Percentiles rank a stretch among this genome's conserved stretches.
Evolutionary conservation across 2,797 vertebrate species (phyloP).

Genomic region (Cossypha dichroa): DNA sequence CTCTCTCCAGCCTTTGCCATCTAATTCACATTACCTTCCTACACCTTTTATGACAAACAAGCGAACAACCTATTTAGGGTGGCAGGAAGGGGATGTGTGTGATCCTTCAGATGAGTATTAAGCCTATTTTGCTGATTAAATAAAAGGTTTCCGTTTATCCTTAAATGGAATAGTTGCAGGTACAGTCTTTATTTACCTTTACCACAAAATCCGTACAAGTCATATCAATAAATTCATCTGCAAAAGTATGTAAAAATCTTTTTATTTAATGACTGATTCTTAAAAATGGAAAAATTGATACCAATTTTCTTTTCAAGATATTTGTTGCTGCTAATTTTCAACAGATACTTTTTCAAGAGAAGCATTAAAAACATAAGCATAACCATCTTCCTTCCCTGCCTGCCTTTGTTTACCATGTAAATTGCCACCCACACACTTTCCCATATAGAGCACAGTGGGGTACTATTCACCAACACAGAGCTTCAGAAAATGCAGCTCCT

Average conservation of each 20-base stretch:
- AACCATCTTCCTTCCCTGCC: not conserved
- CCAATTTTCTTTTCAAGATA: not conserved
- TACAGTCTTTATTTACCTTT: not conserved
- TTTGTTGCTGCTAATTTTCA: not conserved
- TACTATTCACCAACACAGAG: constrained; percentile 34
- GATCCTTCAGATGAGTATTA: not conserved
- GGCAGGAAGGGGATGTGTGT: not conserved
- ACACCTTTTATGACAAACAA: constrained; percentile 11
- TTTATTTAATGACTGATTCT: not conserved
- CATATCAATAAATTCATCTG: not conserved
- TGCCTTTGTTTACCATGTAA: constrained; percentile 61
- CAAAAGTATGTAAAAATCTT: not conserved
- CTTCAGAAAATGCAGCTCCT: constrained; percentile 31
- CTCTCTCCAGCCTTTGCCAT: not conserved
- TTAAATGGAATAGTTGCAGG: not conserved
- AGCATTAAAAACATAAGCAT: not conserved
- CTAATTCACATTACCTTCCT: not conserved
- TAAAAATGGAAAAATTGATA: not conserved
- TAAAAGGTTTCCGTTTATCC: not conserved
- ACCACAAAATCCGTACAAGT: not conserved
- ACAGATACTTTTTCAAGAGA: not conserved
- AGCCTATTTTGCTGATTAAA: not conserved
- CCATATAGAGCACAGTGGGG: constrained; percentile 47
- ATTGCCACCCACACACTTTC: constrained; percentile 60
- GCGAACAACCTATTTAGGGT: not conserved